These are phyloP conservation scores for Hydractinia symbiolongicarpus DNA, from an alignment of 30 jellyfish, hydroid and myxozoan genomes.

Conservation along the genomic window DNA sequence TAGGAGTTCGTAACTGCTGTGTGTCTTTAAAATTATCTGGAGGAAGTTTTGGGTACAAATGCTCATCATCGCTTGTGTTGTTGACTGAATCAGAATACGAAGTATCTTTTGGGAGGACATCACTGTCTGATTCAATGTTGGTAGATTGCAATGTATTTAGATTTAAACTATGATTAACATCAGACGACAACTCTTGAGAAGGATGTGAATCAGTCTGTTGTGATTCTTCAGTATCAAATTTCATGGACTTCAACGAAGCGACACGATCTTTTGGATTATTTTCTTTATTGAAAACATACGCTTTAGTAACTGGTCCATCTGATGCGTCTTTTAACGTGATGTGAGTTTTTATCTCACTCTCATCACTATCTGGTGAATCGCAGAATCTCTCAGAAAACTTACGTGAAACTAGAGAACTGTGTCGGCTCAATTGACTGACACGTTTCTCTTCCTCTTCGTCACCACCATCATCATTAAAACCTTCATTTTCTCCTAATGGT, in stretches of 20 bases:
- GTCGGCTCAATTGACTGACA: background rate
- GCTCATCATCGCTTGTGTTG: slow-evolving; percentile 40
- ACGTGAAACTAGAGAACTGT: background rate
- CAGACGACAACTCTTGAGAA: slow-evolving; percentile 25
- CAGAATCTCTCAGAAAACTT: background rate
- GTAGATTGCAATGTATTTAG: slow-evolving; percentile 24
- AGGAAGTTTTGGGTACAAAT: slow-evolving; percentile 11
- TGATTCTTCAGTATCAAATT: slow-evolving; percentile 35
- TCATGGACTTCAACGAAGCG: slow-evolving; percentile 32
- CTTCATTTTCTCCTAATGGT: background rate
- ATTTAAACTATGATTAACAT: slow-evolving; percentile 4
- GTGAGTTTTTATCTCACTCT: background rate
- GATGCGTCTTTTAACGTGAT: background rate
- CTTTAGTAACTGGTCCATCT: background rate
- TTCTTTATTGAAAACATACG: slow-evolving; percentile 5
- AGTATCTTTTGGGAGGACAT: slow-evolving; percentile 35
- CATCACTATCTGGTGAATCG: slow-evolving; percentile 21
- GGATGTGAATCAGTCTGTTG: slow-evolving; percentile 27
- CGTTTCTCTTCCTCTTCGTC: background rate
- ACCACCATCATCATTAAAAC: background rate
- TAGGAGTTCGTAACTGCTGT: background rate
- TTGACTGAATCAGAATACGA: slow-evolving; percentile 26
- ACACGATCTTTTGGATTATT: background rate
- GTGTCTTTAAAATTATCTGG: slow-evolving; percentile 18
- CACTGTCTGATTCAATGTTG: slow-evolving; percentile 28